phyloP scores from a whole-genome alignment of 2,113 vertebrate genomes.

The Isurus oxyrinchus region DNA sequence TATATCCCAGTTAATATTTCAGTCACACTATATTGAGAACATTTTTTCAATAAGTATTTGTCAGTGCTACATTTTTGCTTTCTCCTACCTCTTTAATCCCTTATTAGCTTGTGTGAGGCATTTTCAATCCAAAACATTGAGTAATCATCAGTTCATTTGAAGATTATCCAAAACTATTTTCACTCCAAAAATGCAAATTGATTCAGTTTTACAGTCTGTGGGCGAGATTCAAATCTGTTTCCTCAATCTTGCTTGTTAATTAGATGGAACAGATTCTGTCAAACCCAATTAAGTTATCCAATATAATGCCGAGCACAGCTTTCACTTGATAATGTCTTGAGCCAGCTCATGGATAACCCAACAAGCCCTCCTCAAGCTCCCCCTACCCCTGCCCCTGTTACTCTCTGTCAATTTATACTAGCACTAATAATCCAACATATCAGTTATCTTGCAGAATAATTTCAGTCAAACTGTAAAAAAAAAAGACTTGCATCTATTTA shows the following conservation, averaged over 20 bases:
- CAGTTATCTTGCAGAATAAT: not conserved
- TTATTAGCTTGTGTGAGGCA: not conserved
- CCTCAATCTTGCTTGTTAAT: not conserved
- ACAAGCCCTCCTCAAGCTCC: not conserved
- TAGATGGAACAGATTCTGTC: slow-evolving; percentile 9
- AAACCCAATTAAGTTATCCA: slow-evolving; percentile 10
- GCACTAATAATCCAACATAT: not conserved
- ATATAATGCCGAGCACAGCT: not conserved
- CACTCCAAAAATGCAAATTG: not conserved
- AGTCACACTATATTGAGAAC: not conserved
- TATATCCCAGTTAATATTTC: not conserved
- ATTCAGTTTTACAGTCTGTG: slow-evolving; percentile 2
- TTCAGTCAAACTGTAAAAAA: not conserved
- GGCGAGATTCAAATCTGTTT: slow-evolving; percentile 6
- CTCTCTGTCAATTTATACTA: not conserved
- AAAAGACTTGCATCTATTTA: not conserved
- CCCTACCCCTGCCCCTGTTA: not conserved
- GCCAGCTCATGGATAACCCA: not conserved
- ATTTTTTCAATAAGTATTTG: not conserved
- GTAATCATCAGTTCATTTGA: not conserved
- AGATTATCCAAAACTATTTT: not conserved
- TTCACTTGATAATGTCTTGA: not conserved
- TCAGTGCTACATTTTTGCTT: not conserved
- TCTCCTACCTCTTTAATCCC: not conserved
- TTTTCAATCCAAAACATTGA: not conserved